Evolutionary conservation across 1,140 invertebrate genomes (phyloP), one percentile per base, ranked within the genome.

Genomic region (Chionoecetes opilio): DNA sequence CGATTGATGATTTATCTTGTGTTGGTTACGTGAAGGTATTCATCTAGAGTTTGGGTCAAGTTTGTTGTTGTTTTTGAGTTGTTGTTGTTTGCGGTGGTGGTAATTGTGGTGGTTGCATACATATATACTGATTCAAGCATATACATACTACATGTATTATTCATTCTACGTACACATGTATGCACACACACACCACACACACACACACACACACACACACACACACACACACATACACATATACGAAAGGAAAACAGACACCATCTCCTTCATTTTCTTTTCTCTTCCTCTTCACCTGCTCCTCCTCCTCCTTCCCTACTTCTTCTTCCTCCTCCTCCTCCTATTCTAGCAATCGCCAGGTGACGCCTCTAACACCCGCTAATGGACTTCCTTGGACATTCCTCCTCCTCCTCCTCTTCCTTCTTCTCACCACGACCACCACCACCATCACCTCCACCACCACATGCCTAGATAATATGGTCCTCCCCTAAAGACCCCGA

Each of bases 201-300:
- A 63, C 53, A 63, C 53, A 63, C 53, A 63, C 53, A 63, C 53
- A 63, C 53, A 63, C 53, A 63, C 53, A 63, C 53, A 63, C 53
- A 63, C 53, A 63, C 53, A 63, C 53, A 63, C 53, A 63, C 53
- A 63, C 53, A 63, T 21, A 63, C 53, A 63, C 53, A 63, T 21
- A 63, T 21, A 63, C 53, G 53, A 63, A 21, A 26, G 53, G 17
- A 63, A 63, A 63, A 63, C 53, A 63, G 26, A 63, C 21, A 75
- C 6, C 21, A 75, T 21, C 26, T 75, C 63, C 63, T 46, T n/a
- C n/a, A n/a, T n/a, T n/a, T n/a, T n/a, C n/a, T n/a, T n/a, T 14
- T 3, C 21, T 53, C 46, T 53, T 53, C 46, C 8, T 53, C 2
- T 53, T 75, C 53, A 14, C 26, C 53, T 75, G 8, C 53, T 75